A percentile compares a stretch with the other conserved stretches of the same genome.
Conservation (phyloP, 2,888 invertebrate genomes). For the Conops quadrifasciatus region DNA sequence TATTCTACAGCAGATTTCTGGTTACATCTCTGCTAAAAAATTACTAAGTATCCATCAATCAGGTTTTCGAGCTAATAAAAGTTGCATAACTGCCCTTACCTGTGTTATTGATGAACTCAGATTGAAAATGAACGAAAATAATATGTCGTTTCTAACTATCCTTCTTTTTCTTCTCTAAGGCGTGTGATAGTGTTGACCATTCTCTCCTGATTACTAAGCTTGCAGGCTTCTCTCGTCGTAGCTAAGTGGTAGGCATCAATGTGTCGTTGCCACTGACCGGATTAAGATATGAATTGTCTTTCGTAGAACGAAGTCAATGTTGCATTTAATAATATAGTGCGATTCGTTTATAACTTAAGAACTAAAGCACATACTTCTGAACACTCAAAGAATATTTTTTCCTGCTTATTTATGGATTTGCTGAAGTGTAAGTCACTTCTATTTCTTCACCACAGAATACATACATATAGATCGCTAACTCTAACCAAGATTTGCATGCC, state of each 20-base stretch:
- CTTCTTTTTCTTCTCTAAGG: constrained; percentile 9
- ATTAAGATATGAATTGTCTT: neutral
- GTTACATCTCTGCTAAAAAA: neutral
- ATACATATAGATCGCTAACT: too few relatives aligned
- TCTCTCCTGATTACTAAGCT: constrained; percentile 4
- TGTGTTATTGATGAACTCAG: too few relatives aligned
- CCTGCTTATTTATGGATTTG: neutral
- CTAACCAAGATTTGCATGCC: too few relatives aligned
- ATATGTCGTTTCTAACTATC: neutral
- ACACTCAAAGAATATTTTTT: neutral
- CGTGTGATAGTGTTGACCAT: neutral
- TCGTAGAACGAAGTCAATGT: neutral
- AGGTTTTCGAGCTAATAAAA: neutral
- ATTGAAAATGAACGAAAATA: neutral
- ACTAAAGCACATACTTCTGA: neutral
- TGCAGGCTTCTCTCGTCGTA: constrained; percentile 9
- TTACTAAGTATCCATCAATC: neutral
- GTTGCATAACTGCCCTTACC: neutral
- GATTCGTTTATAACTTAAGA: neutral
- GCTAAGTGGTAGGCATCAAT: neutral
- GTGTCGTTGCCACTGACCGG: too few relatives aligned
- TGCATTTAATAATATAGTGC: neutral
- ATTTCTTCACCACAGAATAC: neutral
- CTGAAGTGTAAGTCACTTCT: neutral
- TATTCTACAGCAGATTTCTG: neutral